Conservation (phyloP, 2,888 invertebrate species). For the Ptilodon capucinus region DNA sequence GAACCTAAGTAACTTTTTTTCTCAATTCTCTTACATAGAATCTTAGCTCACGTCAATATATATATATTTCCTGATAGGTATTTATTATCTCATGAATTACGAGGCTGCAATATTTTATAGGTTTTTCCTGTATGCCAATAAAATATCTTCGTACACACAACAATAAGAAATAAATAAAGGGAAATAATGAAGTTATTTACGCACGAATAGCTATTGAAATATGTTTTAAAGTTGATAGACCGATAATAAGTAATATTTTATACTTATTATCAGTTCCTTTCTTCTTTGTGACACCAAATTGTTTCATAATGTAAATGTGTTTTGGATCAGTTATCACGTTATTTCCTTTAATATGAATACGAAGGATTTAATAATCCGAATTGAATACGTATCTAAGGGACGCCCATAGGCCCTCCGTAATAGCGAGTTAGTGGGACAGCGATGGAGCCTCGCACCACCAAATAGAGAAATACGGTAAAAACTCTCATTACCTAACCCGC, state of each 20-base stretch:
- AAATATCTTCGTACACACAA: background rate
- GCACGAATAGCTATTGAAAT: slow-evolving; percentile 16
- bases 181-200: background rate
- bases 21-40: too few species aligned
- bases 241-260: background rate
- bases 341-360: background rate
- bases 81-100: background rate
- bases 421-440: slow-evolving; percentile 35
- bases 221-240: background rate
- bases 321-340: background rate
- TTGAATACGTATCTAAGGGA: slow-evolving; percentile 23
- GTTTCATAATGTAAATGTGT: background rate
- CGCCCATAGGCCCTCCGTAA: slow-evolving; percentile 21
- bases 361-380: background rate
- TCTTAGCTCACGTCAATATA: background rate
- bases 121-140: background rate
- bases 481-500: slow-evolving; percentile 51
- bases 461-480: slow-evolving; percentile 51
- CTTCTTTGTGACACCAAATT: too few species aligned
- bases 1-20: too few species aligned
- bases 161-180: background rate
- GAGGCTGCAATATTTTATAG: background rate
- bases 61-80: background rate
- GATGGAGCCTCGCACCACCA: slow-evolving; percentile 22
- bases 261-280: too few species aligned